Evolutionary conservation across 2,113 vertebrate genomes (phyloP).

Genomic region (Bathybates hornii): DNA sequence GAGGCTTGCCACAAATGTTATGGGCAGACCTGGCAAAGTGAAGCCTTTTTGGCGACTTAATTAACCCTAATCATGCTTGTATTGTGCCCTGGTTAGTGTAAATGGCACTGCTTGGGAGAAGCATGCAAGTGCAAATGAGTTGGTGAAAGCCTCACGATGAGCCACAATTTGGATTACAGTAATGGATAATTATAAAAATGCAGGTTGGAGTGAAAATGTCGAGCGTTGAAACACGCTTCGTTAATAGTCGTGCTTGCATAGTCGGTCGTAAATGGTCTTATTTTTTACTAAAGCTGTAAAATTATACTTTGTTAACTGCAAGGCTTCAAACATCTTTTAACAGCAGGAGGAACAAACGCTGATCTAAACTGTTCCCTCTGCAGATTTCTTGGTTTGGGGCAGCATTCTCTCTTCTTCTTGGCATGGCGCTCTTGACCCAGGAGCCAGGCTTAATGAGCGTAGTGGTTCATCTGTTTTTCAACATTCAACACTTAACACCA

Average conservation of each 20-base stretch:
- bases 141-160: not conserved
- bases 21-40: not conserved
- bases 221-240: not conserved
- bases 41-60: constrained; percentile 6
- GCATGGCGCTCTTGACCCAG: constrained; percentile 32
- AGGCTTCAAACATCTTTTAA: not conserved
- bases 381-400: not conserved
- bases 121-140: constrained; percentile 5
- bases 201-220: not conserved
- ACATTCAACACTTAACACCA: constrained; percentile 44
- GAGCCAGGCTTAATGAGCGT: constrained; percentile 51
- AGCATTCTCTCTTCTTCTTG: constrained; percentile 16
- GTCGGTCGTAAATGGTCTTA: not conserved
- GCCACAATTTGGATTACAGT: not conserved
- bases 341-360: not conserved
- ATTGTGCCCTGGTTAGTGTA: constrained; percentile 4
- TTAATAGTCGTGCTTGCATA: not conserved
- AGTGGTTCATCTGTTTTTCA: constrained; percentile 53
- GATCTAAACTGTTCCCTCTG: not conserved
- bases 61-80: constrained; percentile 33
- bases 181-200: not conserved
- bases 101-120: constrained; percentile 12
- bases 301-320: not conserved
- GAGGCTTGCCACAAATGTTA: not conserved
- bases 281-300: not conserved